Evolutionary conservation across 2,113 vertebrate species (phyloP).

Genomic region (Sinosuthora webbiana): DNA sequence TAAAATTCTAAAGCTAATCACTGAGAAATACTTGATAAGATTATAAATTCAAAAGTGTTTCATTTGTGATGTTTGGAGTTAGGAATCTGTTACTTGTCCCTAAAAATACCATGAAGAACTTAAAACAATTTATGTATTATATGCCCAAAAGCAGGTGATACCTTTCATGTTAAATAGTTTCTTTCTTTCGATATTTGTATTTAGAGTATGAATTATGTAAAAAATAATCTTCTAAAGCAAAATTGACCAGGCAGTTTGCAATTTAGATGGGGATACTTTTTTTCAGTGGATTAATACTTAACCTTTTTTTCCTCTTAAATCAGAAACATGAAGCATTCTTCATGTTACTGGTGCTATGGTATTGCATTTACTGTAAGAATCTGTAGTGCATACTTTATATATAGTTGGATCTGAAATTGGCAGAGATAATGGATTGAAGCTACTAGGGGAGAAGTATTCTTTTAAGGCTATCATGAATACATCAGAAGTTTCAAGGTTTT

Average conservation of each 20-base stretch:
- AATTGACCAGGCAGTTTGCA: background rate
- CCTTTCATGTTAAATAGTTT: background rate
- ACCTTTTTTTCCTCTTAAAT: background rate
- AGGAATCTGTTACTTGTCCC: background rate
- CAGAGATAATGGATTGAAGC: background rate
- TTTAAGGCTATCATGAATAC: background rate
- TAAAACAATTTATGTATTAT: background rate
- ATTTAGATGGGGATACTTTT: background rate
- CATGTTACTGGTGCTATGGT: background rate
- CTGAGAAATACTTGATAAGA: background rate
- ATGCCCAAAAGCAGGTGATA: background rate
- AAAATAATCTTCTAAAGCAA: background rate
- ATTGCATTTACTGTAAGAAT: background rate
- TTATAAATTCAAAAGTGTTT: background rate
- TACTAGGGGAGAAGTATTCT: background rate
- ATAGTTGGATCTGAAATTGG: background rate
- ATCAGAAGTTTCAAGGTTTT: background rate
- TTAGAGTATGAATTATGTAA: background rate
- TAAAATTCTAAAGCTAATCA: background rate
- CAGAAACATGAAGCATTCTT: background rate
- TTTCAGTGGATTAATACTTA: background rate
- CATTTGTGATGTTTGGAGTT: background rate
- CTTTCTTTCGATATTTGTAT: background rate
- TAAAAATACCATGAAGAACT: background rate
- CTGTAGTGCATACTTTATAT: background rate